Percentiles rank a stretch among this genome's conserved stretches.
Conservation (phyloP, 2,797 vertebrate species). For the Pitangus sulphuratus region DNA sequence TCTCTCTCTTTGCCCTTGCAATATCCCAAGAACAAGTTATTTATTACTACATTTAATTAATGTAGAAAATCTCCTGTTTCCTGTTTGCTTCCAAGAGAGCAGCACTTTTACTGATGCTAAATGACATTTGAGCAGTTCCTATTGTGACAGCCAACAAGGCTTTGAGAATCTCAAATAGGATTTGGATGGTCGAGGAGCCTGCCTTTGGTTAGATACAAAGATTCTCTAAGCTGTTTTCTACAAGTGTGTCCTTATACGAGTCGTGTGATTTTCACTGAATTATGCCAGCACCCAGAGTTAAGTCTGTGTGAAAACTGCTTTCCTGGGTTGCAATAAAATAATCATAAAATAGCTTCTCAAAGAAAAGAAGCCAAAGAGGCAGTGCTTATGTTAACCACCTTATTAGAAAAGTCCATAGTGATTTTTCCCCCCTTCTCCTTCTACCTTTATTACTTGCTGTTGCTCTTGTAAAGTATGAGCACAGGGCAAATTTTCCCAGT, state of each 20-base stretch:
- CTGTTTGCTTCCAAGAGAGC: neutral
- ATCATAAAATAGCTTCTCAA: neutral
- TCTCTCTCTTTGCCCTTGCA: neutral
- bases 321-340: neutral
- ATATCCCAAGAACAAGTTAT: neutral
- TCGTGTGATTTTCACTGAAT: neutral
- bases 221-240: neutral
- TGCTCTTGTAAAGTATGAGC: fast-evolving
- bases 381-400: neutral
- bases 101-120: neutral
- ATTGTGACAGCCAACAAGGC: neutral
- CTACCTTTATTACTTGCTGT: neutral
- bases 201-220: neutral
- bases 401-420: neutral
- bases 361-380: neutral
- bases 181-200: neutral
- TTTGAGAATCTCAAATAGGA: neutral
- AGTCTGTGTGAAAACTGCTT: neutral
- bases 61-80: neutral
- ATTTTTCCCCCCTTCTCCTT: neutral
- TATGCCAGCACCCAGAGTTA: neutral
- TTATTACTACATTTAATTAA: neutral
- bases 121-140: neutral
- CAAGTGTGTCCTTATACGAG: neutral
- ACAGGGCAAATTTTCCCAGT: neutral